Percentiles rank a stretch among this genome's conserved stretches.
phyloP scores from a whole-genome alignment of 2,113 vertebrate species.

The Limanda limanda region DNA sequence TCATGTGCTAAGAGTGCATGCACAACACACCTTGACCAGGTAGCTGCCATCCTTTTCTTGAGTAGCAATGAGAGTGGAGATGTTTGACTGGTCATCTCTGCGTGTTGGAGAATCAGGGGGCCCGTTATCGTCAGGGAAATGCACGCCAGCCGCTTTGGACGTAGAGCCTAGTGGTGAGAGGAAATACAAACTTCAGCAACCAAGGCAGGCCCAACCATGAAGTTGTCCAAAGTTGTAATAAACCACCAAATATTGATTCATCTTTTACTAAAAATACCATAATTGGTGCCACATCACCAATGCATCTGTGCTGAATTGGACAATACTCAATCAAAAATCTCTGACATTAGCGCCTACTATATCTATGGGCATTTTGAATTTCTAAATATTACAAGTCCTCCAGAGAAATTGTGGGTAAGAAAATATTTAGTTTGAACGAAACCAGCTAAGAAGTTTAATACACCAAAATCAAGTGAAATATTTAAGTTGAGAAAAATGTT shows the following conservation, averaged over 20 bases:
- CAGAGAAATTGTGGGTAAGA: too few species aligned
- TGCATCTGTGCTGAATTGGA: not conserved
- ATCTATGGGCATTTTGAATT: too few species aligned
- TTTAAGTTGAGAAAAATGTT: not conserved
- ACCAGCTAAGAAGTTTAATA: too few species aligned
- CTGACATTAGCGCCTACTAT: too few species aligned
- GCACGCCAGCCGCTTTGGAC: constrained; percentile 73
- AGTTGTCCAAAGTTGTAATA: not conserved
- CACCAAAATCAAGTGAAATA: too few species aligned
- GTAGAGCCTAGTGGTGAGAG: constrained; percentile 64
- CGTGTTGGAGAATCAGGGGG: constrained; percentile 60
- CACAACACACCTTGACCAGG: constrained; percentile 72
- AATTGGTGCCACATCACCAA: not conserved
- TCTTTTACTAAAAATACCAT: not conserved
- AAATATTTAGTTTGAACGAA: too few species aligned
- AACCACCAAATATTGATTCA: too few species aligned
- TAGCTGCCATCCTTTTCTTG: constrained; percentile 72
- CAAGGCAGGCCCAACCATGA: not conserved
- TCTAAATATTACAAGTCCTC: too few species aligned
- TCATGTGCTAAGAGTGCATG: not conserved
- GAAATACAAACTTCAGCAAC: not conserved
- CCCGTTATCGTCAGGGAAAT: constrained; percentile 70
- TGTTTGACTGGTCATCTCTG: constrained; percentile 63
- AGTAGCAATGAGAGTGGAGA: constrained; percentile 62
- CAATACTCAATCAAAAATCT: not conserved